Evolutionary conservation across 2,888 invertebrate genomes (phyloP), one percentile per base, ranked within the genome.

Genomic region (Drosophila flavopinicola): DNA sequence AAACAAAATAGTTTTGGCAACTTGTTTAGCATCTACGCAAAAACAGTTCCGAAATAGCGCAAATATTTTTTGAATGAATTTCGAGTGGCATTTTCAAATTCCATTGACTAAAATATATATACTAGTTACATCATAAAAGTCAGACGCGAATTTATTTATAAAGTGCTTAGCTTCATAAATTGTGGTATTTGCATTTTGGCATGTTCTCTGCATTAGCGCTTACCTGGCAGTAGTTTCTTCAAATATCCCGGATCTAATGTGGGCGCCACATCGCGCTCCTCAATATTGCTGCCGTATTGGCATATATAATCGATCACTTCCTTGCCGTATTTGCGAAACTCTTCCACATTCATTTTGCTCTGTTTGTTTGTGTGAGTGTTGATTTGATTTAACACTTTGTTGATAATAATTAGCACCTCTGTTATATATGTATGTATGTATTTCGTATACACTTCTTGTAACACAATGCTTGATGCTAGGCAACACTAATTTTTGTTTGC

Each of bases 271-370:
- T 94, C 92, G 38, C 95, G 92, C 32, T 93, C 91, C 24, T 93
- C 93, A 52, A 96, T 93, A 58, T 93, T 94, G 66, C 93, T 93
- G 92, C 95, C 92, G 89, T 96, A 96, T 61, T 95, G 92, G 88
- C 95, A 95, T 68, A 96, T 96, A 89, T 95, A 96, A 90, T 97
- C 96, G 64, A 97, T 94, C 95, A 96, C 95, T 89, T 95, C 94
- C 90, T 95, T 95, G 15, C 96, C 96, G 58, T 94, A 93, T 54
- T 92, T 91, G 52, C 95, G 93, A 91, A 96, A 96, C 80, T 95
- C 94, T 82, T 94, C 93, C 11, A 94, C 93, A 91, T 96, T 94
- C 96, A 96, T 96, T 89, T 87, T 91, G 54, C 45, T 35, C 4
- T 54, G 2, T 56, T 47, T 20, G 4, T 47, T 25, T 56, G 52